A percentile compares a stretch with the other conserved stretches of the same genome.
phyloP scores from a whole-genome alignment of 2,113 vertebrate genomes.

The Perognathus longimembris region DNA sequence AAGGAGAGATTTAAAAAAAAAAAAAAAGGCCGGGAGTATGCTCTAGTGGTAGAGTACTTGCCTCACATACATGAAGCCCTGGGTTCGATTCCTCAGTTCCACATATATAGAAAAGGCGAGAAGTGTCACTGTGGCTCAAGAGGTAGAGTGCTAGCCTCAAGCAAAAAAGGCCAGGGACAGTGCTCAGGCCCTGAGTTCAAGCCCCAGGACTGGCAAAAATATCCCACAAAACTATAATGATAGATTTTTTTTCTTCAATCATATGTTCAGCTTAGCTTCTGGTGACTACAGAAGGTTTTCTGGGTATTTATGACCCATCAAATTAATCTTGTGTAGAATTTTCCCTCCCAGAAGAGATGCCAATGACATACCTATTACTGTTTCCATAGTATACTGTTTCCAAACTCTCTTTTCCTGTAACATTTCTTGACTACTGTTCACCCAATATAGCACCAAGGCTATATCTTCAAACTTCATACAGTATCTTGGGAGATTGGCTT shows the following conservation, averaged over 20 bases:
- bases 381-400: slow-evolving; percentile 14
- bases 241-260: background rate
- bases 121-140: too few relatives aligned
- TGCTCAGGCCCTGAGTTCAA: too few relatives aligned
- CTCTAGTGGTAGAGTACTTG: too few relatives aligned
- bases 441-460: background rate
- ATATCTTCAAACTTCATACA: slow-evolving; percentile 24
- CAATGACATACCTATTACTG: background rate
- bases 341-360: background rate
- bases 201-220: too few relatives aligned
- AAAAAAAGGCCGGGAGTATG: too few relatives aligned
- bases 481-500: slow-evolving; percentile 2
- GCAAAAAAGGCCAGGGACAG: too few relatives aligned
- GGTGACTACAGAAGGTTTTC: background rate
- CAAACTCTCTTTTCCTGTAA: background rate
- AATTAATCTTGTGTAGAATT: background rate
- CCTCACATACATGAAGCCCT: too few relatives aligned
- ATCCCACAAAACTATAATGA: slow-evolving; percentile 25
- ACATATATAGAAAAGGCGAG: too few relatives aligned
- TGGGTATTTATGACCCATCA: background rate
- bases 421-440: background rate
- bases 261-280: background rate
- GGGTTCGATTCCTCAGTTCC: too few relatives aligned
- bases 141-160: too few relatives aligned
- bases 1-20: slow-evolving; percentile 23